Base-by-base conservation (phyloP, 2,797 vertebrate species). In the Brotula barbata region DNA sequence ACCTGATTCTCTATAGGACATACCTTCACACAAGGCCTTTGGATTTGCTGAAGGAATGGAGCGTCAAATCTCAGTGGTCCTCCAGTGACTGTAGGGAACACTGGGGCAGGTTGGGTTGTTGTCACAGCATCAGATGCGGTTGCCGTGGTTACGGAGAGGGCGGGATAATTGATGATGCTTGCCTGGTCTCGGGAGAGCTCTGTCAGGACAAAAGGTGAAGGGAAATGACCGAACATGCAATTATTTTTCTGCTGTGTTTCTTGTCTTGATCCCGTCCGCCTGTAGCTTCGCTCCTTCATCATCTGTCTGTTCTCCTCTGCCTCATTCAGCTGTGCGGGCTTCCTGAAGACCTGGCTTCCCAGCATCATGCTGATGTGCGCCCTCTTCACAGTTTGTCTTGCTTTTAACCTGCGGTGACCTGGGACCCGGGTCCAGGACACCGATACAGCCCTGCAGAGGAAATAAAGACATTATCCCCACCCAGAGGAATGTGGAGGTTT, bases 301-400 rank as follows among this genome's bases (percentile, higher is more conserved):
- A 20, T 36, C 15, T 43, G 14, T 61, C 19, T 31, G 45, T 7
- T 52, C 25, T 52, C 19, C 16, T 33, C n/a, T 15, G 39, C 15
- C 59, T 75, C 11, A 2, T 71, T 46, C 89, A 98, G 96, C 73
- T 75, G 94, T 23, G 92, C 85, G 2, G 95, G 93, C 5, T 95
- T 98, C 25, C 88, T 98, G 92, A 97, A 96, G 90, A 98, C 96
- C 57, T 98, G 96, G 96, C 91, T 98, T 70, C 96, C 96, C 31
- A 96, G 95, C 81, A 50, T 94, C 21, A 91, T 97, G 72, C 78
- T 98, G 60, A 59, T 89, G 78, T 92, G 92, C 28, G 47, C 94
- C 78, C 85, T 95, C 57, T 64, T 96, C 6, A 92, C 92, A 0
- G 42, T 94, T 54, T 84, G 88, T 58, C 89, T 99, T 47, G 89